Evolutionary conservation across 2,113 vertebrate genomes (phyloP).

Genomic region (Campylorhamphus procurvoides): DNA sequence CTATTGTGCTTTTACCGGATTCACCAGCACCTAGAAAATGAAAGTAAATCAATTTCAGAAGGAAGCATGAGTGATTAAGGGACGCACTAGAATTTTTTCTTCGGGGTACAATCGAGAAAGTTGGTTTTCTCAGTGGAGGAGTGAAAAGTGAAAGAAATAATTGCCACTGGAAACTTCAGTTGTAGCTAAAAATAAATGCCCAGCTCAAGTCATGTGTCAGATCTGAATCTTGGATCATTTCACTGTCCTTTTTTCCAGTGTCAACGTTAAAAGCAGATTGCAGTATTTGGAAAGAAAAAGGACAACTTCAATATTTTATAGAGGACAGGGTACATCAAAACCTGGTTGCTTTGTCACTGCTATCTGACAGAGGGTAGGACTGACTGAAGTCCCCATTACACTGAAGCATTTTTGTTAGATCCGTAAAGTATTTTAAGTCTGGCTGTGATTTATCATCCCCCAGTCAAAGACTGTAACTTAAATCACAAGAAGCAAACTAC

Average conservation of each 20-base stretch:
- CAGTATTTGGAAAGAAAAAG: constrained; percentile 13
- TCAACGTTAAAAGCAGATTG: constrained; percentile 49
- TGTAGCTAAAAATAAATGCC: constrained; percentile 70
- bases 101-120: constrained; percentile 31
- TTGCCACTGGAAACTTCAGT: constrained; percentile 69
- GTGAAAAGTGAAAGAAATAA: constrained; percentile 55
- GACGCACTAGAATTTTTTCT: not conserved
- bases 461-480: not conserved
- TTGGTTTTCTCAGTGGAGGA: constrained; percentile 25
- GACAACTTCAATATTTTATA: constrained; percentile 10
- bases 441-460: not conserved
- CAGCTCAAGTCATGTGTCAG: constrained; percentile 62
- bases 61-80: constrained; percentile 42
- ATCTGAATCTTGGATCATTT: constrained; percentile 67
- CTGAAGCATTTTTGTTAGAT: not conserved
- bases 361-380: not conserved
- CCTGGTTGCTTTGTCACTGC: not conserved
- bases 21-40: constrained; percentile 91
- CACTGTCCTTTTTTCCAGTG: constrained; percentile 59
- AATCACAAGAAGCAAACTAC: not conserved
- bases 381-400: not conserved
- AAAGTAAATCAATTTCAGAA: constrained; percentile 76
- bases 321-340: not conserved
- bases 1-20: constrained; percentile 99
- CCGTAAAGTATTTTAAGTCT: not conserved